Conservation (phyloP, 2,888 invertebrate species). For the Ormyrus thymus region DNA sequence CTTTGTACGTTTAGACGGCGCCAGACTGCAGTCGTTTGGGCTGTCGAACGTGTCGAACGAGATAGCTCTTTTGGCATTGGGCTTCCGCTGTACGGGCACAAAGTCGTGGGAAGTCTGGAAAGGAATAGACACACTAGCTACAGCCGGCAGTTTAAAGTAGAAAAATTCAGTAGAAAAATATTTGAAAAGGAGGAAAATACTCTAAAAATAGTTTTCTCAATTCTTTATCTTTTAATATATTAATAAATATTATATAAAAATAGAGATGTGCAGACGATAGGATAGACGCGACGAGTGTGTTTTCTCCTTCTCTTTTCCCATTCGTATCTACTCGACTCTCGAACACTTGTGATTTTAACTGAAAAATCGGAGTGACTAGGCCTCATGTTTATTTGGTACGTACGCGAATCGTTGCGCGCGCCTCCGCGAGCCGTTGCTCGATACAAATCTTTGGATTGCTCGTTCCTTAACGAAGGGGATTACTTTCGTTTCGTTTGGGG, state of each 20-base stretch:
- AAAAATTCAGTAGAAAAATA: slow-evolving; percentile 43
- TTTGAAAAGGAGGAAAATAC: slow-evolving; percentile 35
- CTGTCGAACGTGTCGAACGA: slow-evolving; percentile 72
- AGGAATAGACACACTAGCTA: slow-evolving; percentile 76
- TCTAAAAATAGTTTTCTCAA: slow-evolving; percentile 22
- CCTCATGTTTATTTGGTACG: slow-evolving; percentile 64
- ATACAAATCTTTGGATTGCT: slow-evolving; percentile 63
- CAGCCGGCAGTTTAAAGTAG: slow-evolving; percentile 70
- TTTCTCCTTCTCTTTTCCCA: slow-evolving; percentile 48
- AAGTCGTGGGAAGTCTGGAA: slow-evolving; percentile 75
- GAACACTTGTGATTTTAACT: slow-evolving; percentile 45
- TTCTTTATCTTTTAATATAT: slow-evolving; percentile 27
- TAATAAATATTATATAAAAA: slow-evolving; percentile 31
- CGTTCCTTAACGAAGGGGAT: slow-evolving; percentile 47
- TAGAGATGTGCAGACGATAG: slow-evolving; percentile 36
- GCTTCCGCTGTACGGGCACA: slow-evolving; percentile 71
- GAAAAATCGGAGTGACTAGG: slow-evolving; percentile 62
- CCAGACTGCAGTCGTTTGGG: slow-evolving; percentile 69
- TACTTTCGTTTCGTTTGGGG: slow-evolving; percentile 14
- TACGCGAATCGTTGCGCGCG: slow-evolving; percentile 45
- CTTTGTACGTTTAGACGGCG: slow-evolving; percentile 71
- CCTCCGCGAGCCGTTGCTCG: slow-evolving; percentile 56
- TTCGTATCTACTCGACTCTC: slow-evolving; percentile 49
- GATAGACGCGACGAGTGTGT: slow-evolving; percentile 45
- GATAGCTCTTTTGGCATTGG: slow-evolving; percentile 73